Evolutionary conservation across 2,797 vertebrate species (phyloP), one percentile per base, ranked within the genome.

Genomic region (Sebastes wilsoni): DNA sequence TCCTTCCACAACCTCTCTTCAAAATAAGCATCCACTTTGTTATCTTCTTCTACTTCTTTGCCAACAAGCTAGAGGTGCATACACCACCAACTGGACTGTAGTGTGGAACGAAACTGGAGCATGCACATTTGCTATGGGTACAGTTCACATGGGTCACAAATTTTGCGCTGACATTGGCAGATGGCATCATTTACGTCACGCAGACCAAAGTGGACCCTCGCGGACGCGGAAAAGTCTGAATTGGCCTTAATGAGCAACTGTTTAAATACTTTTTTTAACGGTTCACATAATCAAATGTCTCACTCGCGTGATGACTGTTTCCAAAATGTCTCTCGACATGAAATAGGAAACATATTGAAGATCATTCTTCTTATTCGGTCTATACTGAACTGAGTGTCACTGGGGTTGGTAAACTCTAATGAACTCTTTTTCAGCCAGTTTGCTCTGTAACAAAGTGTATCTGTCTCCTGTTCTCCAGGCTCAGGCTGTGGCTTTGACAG

Each of bases 401-500:
- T 30, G 7, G 6, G 42, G 62, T 38, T 58, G 62, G 20, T 46
- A 22, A 58, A 30, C 18, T 16, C 42, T n/a, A 34, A 30, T 54
- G 12, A 28, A 2, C 3, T 73, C 22, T 55, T 27, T 46, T 27
- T 61, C 10, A 32, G 20, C 25, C 3, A 7, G 42, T 46, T 46
- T 42, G n/a, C 16, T 64, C 58, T 70, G 34, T 79, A 27, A 77
- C 32, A 38, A 27, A 66, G 20, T 80, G 55, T 34, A 1, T 12
- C n/a, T 34, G 13, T 66, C 28, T 69, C 20, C 54, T 71, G 42
- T 32, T 64, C 14, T 84, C 18, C 86, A 99, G 98, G 98, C 98
- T 0, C 97, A 98, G 85, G 98, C 98, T 0, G 98, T 99, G 83
- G 98, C 98, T 30, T 88, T 99, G 82, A 99, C 98, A 0, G 98